Conservation (phyloP, 2,113 vertebrate species). For the Heterotilapia buettikoferi region DNA sequence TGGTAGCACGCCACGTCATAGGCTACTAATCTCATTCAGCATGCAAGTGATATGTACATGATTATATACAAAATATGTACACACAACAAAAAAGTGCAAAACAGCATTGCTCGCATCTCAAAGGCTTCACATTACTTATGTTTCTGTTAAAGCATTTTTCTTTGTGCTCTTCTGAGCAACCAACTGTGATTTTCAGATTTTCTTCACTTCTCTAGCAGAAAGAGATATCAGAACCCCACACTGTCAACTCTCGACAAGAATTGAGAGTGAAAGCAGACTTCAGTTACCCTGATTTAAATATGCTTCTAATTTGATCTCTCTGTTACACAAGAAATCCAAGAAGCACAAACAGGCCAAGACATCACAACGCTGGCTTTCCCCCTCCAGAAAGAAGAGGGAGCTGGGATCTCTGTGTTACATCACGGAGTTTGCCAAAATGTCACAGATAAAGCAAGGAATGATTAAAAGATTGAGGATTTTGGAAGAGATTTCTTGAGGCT, state of each 20-base stretch:
- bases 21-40: conserved; percentile 52
- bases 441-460: background rate
- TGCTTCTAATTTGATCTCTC: background rate
- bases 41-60: conserved; percentile 17
- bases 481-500: background rate
- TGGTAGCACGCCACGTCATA: conserved; percentile 7
- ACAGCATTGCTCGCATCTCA: conserved; percentile 3
- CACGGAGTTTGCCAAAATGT: background rate
- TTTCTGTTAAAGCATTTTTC: background rate
- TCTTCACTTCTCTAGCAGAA: background rate
- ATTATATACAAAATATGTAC: conserved; percentile 27
- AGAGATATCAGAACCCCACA: background rate
- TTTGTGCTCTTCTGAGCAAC: background rate
- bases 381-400: background rate
- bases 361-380: background rate
- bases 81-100: conserved; percentile 49
- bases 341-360: background rate
- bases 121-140: background rate
- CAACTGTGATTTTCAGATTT: background rate
- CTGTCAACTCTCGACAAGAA: conserved; percentile 1
- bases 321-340: background rate
- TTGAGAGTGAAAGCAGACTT: background rate
- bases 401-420: background rate
- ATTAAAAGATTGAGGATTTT: conserved; percentile 1
- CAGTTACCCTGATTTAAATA: background rate